Conservation (phyloP, 1,140 invertebrate genomes). For the Drosophila nikananu region DNA sequence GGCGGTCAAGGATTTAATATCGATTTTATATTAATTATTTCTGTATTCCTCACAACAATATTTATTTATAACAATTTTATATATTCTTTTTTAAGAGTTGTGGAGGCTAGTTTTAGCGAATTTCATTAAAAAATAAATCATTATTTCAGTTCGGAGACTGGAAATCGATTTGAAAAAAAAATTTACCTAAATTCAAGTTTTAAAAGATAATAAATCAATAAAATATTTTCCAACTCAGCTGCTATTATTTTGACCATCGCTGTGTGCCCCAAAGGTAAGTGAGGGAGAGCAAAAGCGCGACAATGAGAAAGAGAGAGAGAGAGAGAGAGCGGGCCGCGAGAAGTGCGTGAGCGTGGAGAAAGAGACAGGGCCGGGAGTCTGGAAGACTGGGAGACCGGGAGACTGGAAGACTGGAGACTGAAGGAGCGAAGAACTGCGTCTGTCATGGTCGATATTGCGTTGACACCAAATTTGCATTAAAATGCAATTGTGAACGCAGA, state of each 20-base stretch:
- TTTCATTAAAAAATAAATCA: not conserved
- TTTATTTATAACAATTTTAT: not conserved
- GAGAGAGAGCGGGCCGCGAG: not conserved
- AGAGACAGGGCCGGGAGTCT: slow-evolving; percentile 16
- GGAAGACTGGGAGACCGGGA: slow-evolving; percentile 13
- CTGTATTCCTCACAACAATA: not conserved
- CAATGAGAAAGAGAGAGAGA: not conserved
- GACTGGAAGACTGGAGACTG: slow-evolving; percentile 8
- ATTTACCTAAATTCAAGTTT: too few species aligned
- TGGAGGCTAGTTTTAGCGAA: not conserved
- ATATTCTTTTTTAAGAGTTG: not conserved
- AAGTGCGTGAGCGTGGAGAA: slow-evolving; percentile 19
- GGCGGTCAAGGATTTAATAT: not conserved
- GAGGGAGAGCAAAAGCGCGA: not conserved
- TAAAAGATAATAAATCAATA: too few species aligned
- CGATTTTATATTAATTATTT: not conserved
- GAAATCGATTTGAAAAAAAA: too few species aligned
- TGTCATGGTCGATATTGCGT: slow-evolving; percentile 84
- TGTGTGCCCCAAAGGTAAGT: slow-evolving; percentile 4
- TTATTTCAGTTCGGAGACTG: too few species aligned
- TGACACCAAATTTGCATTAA: slow-evolving; percentile 84
- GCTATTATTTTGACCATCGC: not conserved
- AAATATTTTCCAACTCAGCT: not conserved
- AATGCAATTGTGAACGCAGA: slow-evolving; percentile 70
- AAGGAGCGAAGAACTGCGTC: slow-evolving; percentile 40